Evolutionary conservation across 2,888 invertebrate genomes (phyloP), one percentile per base, ranked within the genome.

Genomic region (Thelaira solivaga): DNA sequence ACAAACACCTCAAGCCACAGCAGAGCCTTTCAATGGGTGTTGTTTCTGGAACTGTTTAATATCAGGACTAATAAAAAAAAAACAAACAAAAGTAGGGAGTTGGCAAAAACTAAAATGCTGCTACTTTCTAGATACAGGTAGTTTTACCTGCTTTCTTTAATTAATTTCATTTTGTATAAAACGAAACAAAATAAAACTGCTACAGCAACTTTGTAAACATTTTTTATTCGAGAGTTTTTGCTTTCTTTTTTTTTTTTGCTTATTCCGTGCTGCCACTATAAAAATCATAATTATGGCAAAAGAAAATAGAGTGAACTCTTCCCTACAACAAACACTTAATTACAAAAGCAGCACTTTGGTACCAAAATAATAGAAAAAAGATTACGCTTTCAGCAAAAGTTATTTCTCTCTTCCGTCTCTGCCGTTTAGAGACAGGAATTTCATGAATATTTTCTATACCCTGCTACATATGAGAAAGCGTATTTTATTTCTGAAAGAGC

Each of bases 11-110:
- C 41, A 34, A 72, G 13, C 36, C 39, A n/a, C 29, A 55, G 22
- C 43, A 49, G 31, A 74, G 41, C 16, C 24, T 51, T 22, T 2
- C 39, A 39, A 65, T 74, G 78, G 78, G 78, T 78, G 78, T 78
- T 71, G 78, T 39, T 69, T 61, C 69, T 65, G 45, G n/a, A 18
- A 31, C 41, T 49, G 34, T 59, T 43, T 45, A 20, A 13, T 29
- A 18, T 20, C n/a, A 55, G 47, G 36, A 55, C 20, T 29, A 53
- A 11, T 10, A 20, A 31, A 13, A 16, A 13, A 31, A 11, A 31
- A 22, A 26, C 29, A 49, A 24, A n/a, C 43, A 7, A 49, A 51
- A 69, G 22, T 41, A 57, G n/a, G 51, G 51, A 39, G 36, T 41
- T 64, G 13, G 7, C 24, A 20, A 22, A 26, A 43, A 39, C 2